Base-by-base conservation (phyloP, 2,888 invertebrate genomes). In the Macaria liturata region DNA sequence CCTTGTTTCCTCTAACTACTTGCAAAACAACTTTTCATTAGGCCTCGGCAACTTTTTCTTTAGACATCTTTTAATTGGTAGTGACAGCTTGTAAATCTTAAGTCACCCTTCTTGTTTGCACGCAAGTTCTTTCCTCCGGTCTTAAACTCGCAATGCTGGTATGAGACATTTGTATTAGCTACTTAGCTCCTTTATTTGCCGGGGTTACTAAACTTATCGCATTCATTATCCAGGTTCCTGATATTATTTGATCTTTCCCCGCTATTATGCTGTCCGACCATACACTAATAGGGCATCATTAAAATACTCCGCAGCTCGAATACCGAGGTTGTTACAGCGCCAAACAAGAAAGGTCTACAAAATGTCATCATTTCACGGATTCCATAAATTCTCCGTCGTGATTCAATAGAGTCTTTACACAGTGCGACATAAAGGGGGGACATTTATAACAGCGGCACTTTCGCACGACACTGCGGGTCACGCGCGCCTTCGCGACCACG, bases 391-490 rank as follows among this genome's bases (percentile, higher is more conserved):
- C 49, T 55, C 46, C 40, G 63, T 68, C 68, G 68, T 68, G 66
- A 68, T 68, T 65, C 67, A 66, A 68, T 68, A 63, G 64, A 68
- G 66, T 64, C 66, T 66, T 66, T 66, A 66, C 62, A 68, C 59
- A 61, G 63, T 57, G 58, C 61, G 66, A 66, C 64, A 63, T 64
- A 64, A 63, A 66, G 65, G 59, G 52, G 59, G 59, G 46, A 60
- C 64, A 68, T 68, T 65, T 64, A 68, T 66, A 68, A 66, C 64
- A 60, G 67, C 64, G 59, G 64, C 67, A 66, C 65, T 69, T 69
- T 65, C 65, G 67, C 69, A 65, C 63, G 67, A 63, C 65, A 57
- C 59, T 57, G 61, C 62, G 64, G 65, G 71, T 68, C 71, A 70
- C 70, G 71, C 68, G 64, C 64, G 66, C 54, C 60, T 57, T 59